Percentiles rank a stretch among this genome's conserved stretches.
Conservation (phyloP, 1,140 invertebrate species). For the Heliconius eleuchia region DNA sequence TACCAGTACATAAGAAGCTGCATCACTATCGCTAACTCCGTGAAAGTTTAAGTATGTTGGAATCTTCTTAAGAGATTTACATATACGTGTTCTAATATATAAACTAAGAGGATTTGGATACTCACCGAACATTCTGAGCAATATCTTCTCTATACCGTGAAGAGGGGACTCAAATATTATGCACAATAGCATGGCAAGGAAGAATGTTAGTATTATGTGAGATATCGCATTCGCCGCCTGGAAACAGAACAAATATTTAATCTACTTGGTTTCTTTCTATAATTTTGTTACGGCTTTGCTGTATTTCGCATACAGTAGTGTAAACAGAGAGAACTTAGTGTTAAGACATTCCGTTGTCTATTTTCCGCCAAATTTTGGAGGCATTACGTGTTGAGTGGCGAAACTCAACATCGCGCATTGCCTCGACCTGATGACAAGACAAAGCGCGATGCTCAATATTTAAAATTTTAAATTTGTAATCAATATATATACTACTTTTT, state of each 20-base stretch:
- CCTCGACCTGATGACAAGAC: no score
- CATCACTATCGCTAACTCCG: conserved; percentile 8
- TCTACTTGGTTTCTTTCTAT: background rate
- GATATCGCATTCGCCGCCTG: conserved; percentile 81
- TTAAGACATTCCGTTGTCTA: no score
- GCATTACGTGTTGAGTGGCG: no score
- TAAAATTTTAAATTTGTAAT: no score
- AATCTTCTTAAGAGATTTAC: conserved; percentile 10
- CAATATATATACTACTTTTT: background rate
- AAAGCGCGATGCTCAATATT: no score
- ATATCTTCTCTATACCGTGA: conserved; percentile 85
- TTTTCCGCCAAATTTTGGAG: no score
- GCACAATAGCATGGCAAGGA: conserved; percentile 84
- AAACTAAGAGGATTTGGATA: conserved; percentile 19
- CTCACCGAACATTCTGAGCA: conserved; percentile 78
- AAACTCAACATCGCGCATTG: no score
- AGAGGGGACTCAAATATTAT: conserved; percentile 87
- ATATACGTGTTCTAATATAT: conserved; percentile 18
- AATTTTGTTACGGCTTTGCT: no score
- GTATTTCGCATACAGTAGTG: no score
- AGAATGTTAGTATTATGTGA: conserved; percentile 83
- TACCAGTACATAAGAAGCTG: background rate
- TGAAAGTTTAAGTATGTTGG: conserved; percentile 9
- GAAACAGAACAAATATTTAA: conserved; percentile 29
- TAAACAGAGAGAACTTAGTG: no score